Base-by-base conservation (phyloP, 2,888 invertebrate genomes). In the Nezara viridula region DNA sequence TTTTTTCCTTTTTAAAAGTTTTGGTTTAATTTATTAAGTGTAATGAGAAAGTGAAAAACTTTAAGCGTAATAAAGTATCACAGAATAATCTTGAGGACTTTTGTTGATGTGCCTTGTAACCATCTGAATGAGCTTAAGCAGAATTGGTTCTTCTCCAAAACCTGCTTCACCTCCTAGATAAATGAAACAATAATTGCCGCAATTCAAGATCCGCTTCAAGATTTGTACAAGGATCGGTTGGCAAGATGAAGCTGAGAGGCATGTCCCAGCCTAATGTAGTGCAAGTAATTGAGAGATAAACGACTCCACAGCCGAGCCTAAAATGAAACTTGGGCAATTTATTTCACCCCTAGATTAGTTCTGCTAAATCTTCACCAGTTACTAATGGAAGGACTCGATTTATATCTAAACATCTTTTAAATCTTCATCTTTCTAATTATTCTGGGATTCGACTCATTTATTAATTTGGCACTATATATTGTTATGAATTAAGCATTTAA, bases 291-390 rank as follows among this genome's bases (percentile, higher is more conserved):
- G 66, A 73, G 66, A 73, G 66, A 73, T 73, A 37, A 73, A 73
- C 66, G 66, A 37, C 66, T 73, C 21, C 19, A 16, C 6, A 73
- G 66, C 32, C 32, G 66, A 73, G 66, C 66, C 66, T 73, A 73
- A 73, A 73, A 73, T 73, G 66, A 73, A 73, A 73, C 66, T 73
- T 73, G 66, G 66, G 66, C 66, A 73, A 73, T 73, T 73, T 73
- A 73, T 73, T 73, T 37, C 66, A 1, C 66, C 37, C 32, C 10
- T 9, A 73, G 66, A 73, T 73, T 32, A 73, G 37, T 73, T 73
- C 66, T 73, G 37, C 19, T 73, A 73, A 73, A 73, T 37, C 32
- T 73, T 73, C 32, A 37, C 32, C 66, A 37, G 32, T 73, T 73
- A 32, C 32, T 73, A 73, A 73, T 73, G 66, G 32, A 73, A 19